Base-by-base conservation (phyloP, 2,888 invertebrate genomes). In the Elgonia sp. region DNA sequence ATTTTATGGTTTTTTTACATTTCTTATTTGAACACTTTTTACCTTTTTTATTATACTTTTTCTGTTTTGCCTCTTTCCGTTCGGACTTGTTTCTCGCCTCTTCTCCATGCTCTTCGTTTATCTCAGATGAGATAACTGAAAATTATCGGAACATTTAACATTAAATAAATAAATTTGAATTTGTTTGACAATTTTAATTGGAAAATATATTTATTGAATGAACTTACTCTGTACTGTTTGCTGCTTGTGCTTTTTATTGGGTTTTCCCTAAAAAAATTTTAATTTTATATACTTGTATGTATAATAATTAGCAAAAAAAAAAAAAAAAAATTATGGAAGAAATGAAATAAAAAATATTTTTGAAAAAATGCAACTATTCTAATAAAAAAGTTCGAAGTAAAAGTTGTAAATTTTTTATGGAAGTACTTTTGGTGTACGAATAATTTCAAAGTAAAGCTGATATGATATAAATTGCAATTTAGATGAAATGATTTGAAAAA, bases 41-140 rank as follows among this genome's bases (percentile, higher is more conserved):
- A 88, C 85, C 85, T 88, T 88, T 88, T 85, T 85, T 85, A 50
- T 20, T 21, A 75, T 82, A 79, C 62, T 88, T 88, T 82, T 37
- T 84, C 46, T 79, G 55, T 50, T 88, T 88, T n/a, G 65, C 65
- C 53, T 85, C 84, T 88, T 88, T 88, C 77, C 62, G 10, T 37
- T 84, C 73, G 20, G 73, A 53, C 6, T 67, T 80, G n/a, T 76
- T 81, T 46, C 53, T 70, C n/a, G 65, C 39, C 8, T 75, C 86
- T 20, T 63, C 75, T 2, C 72, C 79, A 67, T 79, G 63, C 18
- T 18, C 62, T 16, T 57, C 79, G n/a, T 1, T 72, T 21, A 72
- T 46, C 46, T 80, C 79, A 14, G 50, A 21, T 9, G 63, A 72
- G 4, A 37, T 20, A 60, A 18, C 84, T 85, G 57, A 46, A 79